Percentiles rank a stretch among this genome's conserved stretches.
Evolutionary conservation across 2,113 vertebrate species (phyloP).

Genomic region (Apistogramma diplotaenia): DNA sequence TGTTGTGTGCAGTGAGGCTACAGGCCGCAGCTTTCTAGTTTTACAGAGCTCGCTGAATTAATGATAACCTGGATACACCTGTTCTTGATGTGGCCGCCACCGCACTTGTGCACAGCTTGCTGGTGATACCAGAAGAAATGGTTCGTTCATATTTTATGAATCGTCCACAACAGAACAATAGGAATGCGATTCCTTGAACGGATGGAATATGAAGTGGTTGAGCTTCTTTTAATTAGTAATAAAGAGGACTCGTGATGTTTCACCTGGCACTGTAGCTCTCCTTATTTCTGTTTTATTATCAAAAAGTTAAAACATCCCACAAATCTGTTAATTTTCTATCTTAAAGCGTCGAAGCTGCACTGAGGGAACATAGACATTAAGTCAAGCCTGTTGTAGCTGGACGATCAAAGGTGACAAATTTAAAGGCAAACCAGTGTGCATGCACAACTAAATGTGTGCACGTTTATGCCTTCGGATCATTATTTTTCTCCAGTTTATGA

Average conservation of each 20-base stretch:
- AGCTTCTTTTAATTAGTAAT: constrained; percentile 63
- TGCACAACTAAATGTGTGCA: not conserved
- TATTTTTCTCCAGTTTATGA: not conserved
- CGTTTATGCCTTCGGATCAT: not conserved
- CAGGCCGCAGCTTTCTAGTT: constrained; percentile 58
- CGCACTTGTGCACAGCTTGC: constrained; percentile 32
- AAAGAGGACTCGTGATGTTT: constrained; percentile 27
- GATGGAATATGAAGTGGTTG: constrained; percentile 53
- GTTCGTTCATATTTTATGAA: constrained; percentile 68
- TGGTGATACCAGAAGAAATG: constrained; percentile 52
- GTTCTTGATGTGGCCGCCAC: constrained; percentile 51
- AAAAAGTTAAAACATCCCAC: not conserved
- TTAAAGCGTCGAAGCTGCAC: not conserved
- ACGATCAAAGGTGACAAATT: not conserved
- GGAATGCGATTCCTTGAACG: constrained; percentile 53
- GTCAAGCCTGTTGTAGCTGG: not conserved
- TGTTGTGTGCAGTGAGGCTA: constrained; percentile 32
- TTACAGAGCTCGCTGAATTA: constrained; percentile 66
- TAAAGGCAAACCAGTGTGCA: not conserved
- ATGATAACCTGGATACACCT: constrained; percentile 70
- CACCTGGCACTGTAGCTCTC: not conserved
- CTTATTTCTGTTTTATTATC: not conserved
- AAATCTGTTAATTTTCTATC: not conserved
- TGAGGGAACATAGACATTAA: too few species aligned
- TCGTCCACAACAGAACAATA: constrained; percentile 58